Evolutionary conservation across 2,888 invertebrate species (phyloP), one percentile per base, ranked within the genome.

Genomic region (Philaethria dido): DNA sequence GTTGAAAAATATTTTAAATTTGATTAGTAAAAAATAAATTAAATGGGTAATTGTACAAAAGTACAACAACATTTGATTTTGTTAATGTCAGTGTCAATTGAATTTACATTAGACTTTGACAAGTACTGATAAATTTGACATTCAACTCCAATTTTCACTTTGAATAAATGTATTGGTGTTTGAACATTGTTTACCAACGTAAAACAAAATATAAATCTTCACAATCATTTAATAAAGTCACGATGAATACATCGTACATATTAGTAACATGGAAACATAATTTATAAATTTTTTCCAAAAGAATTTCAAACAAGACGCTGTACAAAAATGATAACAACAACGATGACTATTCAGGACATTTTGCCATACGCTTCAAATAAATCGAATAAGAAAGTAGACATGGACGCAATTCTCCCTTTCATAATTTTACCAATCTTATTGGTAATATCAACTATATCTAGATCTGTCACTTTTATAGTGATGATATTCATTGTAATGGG

Each of bases 401-500:
- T 76, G 68, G 92, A 90, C 78, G 78, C 84, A 39, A 60, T 90
- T 69, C 76, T 91, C 68, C 93, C 93, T 9, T 92, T 89, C 72
- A 70, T 92, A 63, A 83, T 92, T 60, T 74, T 93, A 66, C 93
- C 93, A 62, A 69, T 85, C 61, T 75, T 91, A 71, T 73, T 92
- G 29, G 45, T 87, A 45, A 74, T 87, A 64, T 83, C 87, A n/a
- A 85, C 89, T 1, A 77, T 88, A 73, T 92, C 91, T 9, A 77
- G 76, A n/a, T 75, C 79, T 8, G 70, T 88, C 1, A 92, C 92
- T 6, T 79, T 88, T 48, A 80, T 85, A 64, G 74, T 89, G 18
- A 88, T 92, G 86, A 83, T 89, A 11, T 79, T 85, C 20, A 92
- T 89, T 66, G 86, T 78, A 44, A 92, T 92, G 92, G 89, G 86